Conservation (phyloP, 2,113 vertebrate genomes). For the Indicator indicator region DNA sequence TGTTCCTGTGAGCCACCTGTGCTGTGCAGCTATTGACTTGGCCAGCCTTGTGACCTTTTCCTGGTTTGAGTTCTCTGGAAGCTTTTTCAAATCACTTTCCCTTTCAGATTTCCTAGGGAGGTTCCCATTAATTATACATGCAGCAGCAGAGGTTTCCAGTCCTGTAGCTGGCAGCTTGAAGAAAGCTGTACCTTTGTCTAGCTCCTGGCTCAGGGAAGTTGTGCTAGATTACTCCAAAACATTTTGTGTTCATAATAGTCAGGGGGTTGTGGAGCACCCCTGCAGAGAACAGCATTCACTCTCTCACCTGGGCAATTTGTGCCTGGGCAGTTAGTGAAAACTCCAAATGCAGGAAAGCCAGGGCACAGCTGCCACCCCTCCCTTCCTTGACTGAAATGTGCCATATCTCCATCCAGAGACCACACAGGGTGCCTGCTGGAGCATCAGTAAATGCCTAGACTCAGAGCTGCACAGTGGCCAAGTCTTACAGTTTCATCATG, state of each 20-base stretch:
- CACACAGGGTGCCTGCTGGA: background rate
- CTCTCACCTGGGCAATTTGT: background rate
- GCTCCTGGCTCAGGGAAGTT: background rate
- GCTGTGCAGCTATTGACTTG: background rate
- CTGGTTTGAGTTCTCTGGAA: background rate
- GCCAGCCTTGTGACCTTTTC: background rate
- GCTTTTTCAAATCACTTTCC: conserved; percentile 14
- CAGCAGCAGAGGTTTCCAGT: background rate
- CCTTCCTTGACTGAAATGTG: background rate
- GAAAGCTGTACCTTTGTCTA: background rate
- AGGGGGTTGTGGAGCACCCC: background rate
- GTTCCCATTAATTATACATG: conserved; percentile 5
- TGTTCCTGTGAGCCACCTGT: background rate
- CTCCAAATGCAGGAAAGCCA: background rate
- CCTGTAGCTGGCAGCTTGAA: background rate
- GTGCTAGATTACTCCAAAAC: background rate
- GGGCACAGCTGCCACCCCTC: background rate
- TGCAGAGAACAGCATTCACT: background rate
- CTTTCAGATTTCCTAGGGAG: conserved; percentile 3
- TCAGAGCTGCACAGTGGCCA: background rate
- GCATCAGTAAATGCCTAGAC: background rate
- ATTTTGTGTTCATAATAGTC: background rate
- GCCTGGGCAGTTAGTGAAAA: background rate
- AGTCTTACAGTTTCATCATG: background rate
- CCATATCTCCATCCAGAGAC: background rate